Conservation (phyloP, 2,888 invertebrate species). For the Ectobius pallidus region DNA sequence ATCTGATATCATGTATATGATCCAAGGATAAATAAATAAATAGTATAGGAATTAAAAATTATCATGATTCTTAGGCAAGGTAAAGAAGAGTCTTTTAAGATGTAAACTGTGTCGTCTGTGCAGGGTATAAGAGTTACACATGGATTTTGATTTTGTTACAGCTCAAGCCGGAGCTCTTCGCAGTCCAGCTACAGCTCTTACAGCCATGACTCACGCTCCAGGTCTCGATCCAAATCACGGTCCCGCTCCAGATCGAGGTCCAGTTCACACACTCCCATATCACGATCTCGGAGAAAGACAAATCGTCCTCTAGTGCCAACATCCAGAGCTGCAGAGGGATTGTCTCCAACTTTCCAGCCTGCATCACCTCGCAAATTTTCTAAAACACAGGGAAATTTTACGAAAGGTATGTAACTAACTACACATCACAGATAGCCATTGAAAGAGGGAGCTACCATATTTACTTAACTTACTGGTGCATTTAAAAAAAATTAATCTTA, state of each 20-base stretch:
- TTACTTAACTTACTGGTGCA: no score
- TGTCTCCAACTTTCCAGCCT: slow-evolving; percentile 20
- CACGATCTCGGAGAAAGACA: slow-evolving; percentile 36
- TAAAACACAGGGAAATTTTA: slow-evolving; percentile 16
- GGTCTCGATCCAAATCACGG: slow-evolving; percentile 53
- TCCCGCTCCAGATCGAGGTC: slow-evolving; percentile 47
- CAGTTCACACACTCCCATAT: slow-evolving; percentile 36
- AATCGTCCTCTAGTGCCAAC: slow-evolving; percentile 35
- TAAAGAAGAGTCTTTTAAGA: no score
- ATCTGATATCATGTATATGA: no score
- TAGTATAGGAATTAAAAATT: no score
- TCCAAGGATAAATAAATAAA: no score
- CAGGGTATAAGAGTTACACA: no score
- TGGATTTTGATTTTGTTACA: no score
- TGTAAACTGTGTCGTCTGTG: no score
- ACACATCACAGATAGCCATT: no score
- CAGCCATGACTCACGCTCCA: slow-evolving; percentile 57
- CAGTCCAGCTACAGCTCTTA: slow-evolving; percentile 58
- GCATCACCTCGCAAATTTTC: slow-evolving; percentile 11
- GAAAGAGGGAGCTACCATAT: no score
- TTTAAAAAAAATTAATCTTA: no score
- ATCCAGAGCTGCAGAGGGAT: slow-evolving; percentile 24
- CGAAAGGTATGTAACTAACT: slow-evolving; percentile 26
- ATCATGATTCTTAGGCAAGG: no score
- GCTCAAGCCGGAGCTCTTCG: slow-evolving; percentile 58